Evolutionary conservation across 2,797 vertebrate genomes (phyloP).

Genomic region (Xiphorhynchus erythropygius): DNA sequence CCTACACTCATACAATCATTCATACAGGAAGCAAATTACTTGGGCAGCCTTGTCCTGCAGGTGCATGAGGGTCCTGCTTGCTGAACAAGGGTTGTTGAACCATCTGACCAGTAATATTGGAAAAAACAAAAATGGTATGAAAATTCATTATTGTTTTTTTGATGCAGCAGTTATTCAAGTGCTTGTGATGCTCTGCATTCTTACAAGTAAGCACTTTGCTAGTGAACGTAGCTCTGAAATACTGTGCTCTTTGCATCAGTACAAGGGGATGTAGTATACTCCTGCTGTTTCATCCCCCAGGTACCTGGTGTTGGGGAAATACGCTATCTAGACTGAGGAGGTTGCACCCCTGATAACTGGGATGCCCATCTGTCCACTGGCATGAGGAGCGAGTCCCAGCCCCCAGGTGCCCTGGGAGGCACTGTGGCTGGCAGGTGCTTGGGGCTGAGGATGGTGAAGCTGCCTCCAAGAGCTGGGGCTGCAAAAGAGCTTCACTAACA

Average conservation of each 20-base stretch:
- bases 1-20: background rate
- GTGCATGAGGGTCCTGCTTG: fast-evolving
- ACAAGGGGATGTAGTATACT: fast-evolving
- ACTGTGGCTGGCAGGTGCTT: background rate
- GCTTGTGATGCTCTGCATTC: background rate
- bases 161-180: background rate
- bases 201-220: background rate
- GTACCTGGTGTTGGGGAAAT: fast-evolving
- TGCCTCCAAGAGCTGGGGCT: background rate
- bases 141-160: fast-evolving
- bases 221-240: background rate
- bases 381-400: fast-evolving
- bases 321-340: background rate
- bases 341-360: background rate
- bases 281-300: fast-evolving
- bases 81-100: background rate
- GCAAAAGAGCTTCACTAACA: background rate
- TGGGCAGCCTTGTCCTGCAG: background rate
- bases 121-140: background rate
- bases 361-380: background rate
- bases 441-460: background rate
- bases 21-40: fast-evolving
- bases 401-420: background rate
- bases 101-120: background rate
- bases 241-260: fast-evolving